Evolutionary conservation across 2,797 vertebrate species (phyloP).

Genomic region (Meda fulgida): DNA sequence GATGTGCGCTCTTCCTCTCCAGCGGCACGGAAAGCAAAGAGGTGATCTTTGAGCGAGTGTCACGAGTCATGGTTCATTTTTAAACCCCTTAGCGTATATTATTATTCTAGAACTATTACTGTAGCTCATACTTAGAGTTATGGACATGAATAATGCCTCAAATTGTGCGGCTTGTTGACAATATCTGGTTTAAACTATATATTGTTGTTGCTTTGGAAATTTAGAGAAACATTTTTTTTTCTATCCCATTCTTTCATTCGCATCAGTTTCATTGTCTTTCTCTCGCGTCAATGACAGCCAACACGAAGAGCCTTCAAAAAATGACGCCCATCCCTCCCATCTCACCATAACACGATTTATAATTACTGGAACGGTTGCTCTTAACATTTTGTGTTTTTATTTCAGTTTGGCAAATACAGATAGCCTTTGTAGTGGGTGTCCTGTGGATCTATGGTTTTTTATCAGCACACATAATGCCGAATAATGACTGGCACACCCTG

Average conservation of each 20-base stretch:
- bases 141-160: not conserved
- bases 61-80: not conserved
- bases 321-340: constrained; percentile 1
- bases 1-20: not conserved
- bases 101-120: not conserved
- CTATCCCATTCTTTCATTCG: not conserved
- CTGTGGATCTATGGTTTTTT: constrained; percentile 36
- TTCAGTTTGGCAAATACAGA: constrained; percentile 35
- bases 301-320: constrained; percentile 21
- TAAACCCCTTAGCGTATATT: not conserved
- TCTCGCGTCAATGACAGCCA: constrained; percentile 9
- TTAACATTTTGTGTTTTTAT: constrained; percentile 39
- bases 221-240: not conserved
- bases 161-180: not conserved
- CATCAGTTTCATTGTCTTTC: constrained; percentile 30
- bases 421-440: constrained; percentile 19
- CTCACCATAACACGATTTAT: constrained; percentile 22
- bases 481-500: constrained; percentile 43
- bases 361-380: constrained; percentile 33
- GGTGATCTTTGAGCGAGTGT: not conserved
- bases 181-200: not conserved
- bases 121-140: not conserved
- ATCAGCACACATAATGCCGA: constrained; percentile 32
- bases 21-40: not conserved
- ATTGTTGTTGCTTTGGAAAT: not conserved